These are phyloP conservation scores for Spodoptera litura DNA, from an alignment of 1,140 invertebrate species.

Conservation along the genomic window DNA sequence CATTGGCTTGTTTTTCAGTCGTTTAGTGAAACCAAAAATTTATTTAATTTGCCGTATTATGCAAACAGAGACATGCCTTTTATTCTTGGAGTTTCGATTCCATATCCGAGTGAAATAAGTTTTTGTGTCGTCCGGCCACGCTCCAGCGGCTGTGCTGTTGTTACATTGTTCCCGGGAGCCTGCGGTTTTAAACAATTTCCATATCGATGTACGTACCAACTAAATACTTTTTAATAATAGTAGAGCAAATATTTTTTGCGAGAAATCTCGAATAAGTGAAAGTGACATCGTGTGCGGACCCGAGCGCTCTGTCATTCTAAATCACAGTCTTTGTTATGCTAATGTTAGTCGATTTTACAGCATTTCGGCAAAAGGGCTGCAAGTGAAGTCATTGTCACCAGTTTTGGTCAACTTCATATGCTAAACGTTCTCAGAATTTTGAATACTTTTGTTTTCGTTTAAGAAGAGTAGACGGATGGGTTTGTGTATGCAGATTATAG, in stretches of 20 bases:
- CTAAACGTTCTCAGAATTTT: constrained; percentile 72
- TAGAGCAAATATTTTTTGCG: constrained; percentile 53
- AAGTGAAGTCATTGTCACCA: constrained; percentile 69
- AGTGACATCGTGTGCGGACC: constrained; percentile 68
- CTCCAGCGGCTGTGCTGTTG: constrained; percentile 63
- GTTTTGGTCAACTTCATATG: constrained; percentile 58
- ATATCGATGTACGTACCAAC: constrained; percentile 61
- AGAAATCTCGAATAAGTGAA: constrained; percentile 71
- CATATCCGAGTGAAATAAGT: constrained; percentile 77
- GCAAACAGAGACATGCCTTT: constrained; percentile 72
- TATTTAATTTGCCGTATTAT: constrained; percentile 82
- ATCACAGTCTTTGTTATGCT: constrained; percentile 81
- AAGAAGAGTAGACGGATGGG: constrained; percentile 38
- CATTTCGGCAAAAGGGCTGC: constrained; percentile 72
- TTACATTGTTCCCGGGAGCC: constrained; percentile 68
- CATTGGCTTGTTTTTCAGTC: constrained; percentile 55
- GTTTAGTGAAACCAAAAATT: constrained; percentile 74
- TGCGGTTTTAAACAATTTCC: constrained; percentile 74
- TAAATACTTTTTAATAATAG: constrained; percentile 70
- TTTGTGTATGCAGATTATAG: constrained; percentile 38
- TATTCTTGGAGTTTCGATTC: constrained; percentile 75
- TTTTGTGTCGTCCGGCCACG: constrained; percentile 76
- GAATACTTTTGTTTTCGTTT: constrained; percentile 63
- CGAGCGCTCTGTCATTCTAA: constrained; percentile 70
- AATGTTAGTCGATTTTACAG: constrained; percentile 74